Evolutionary conservation across 2,113 vertebrate species (phyloP).

Genomic region (Piprites chloris): DNA sequence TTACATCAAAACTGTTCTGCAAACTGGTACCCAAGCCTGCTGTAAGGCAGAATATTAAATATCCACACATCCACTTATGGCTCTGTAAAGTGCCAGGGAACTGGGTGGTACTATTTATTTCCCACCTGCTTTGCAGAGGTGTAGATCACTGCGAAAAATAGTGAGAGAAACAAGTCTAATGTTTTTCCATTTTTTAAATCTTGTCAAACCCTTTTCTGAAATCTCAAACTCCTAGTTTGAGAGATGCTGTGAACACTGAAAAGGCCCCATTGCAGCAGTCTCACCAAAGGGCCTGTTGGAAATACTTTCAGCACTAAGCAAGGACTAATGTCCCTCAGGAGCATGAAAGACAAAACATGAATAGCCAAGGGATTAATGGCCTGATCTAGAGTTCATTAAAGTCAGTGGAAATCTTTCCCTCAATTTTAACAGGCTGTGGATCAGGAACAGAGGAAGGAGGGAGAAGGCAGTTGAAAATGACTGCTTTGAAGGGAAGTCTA

Average conservation of each 20-base stretch:
- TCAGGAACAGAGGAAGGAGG: neutral
- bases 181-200: neutral
- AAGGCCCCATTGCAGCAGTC: neutral
- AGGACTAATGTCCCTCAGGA: neutral
- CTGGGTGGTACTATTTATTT: neutral
- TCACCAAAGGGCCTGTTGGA: neutral
- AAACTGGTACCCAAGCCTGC: neutral
- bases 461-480: neutral
- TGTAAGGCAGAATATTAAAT: neutral
- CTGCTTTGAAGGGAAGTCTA: neutral
- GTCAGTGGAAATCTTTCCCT: neutral
- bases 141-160: neutral
- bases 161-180: neutral
- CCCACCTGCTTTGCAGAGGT: neutral
- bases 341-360: neutral
- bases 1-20: neutral
- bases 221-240: neutral
- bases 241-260: neutral
- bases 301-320: neutral
- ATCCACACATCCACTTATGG: fast-evolving
- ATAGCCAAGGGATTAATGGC: neutral
- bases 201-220: neutral
- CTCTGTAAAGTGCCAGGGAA: neutral
- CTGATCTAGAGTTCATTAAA: neutral
- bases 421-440: neutral